Base-by-base conservation (phyloP, 2,797 vertebrate species). In the Tadarida brasiliensis region DNA sequence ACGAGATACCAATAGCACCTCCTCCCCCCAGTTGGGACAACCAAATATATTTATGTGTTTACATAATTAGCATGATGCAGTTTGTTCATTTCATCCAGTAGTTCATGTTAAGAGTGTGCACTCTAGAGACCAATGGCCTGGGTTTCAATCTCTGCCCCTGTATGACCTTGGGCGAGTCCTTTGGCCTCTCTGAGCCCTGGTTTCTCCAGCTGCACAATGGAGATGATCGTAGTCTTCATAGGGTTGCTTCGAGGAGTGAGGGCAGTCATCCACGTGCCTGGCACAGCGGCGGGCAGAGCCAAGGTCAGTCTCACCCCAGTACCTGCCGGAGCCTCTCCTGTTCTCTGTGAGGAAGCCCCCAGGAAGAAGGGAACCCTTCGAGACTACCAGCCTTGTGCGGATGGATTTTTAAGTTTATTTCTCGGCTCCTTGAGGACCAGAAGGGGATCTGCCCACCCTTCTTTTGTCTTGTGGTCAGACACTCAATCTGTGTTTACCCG, bases 401-500 rank as follows among this genome's bases (percentile, higher is more conserved):
- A 33, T 7, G 57, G 47, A 33, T 7, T 80, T 86, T 82, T 67
- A 39, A 24, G 56, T 77, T 87, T 61, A 12, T 74, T 82, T 83
- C 91, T 92, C 6, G 14, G 74, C 83, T 97, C 77, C 90, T 88
- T 39, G 57, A 56, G 86, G 92, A 91, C 59, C 74, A 51, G 71
- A 59, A 92, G 97, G 94, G 59, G 85, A 61, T 61, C 86, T 83
- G 67, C 91, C 87, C 47, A 70, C 51, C 26, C 61, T 65, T 70
- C 92, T 96, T 96, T 97, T 97, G 94, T 97, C 65, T 87, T 95
- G 97, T 78, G 94, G 87, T 97, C 22, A 17, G 96, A 97, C 91
- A 86, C 81, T 96, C 97, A 97, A 78, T 98, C 96, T 91, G 7
- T 96, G 88, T 98, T 97, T 97, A 95, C 81, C 61, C 20, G 71